Conservation (phyloP, 2,797 vertebrate genomes). For the Pipistrellus pipistrellus region DNA sequence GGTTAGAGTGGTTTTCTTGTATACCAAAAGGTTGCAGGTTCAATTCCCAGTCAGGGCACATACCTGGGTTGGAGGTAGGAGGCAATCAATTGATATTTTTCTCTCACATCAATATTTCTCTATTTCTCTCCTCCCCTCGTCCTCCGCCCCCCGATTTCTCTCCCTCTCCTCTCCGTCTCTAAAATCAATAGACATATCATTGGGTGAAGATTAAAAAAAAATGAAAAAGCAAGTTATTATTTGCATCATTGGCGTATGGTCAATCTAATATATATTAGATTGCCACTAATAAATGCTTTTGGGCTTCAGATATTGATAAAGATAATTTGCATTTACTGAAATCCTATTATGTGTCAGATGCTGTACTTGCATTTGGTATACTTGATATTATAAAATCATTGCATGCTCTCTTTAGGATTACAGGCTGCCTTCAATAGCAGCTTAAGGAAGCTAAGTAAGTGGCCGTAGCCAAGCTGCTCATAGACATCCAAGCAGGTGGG, state of each 20-base stretch:
- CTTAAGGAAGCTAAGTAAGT: not conserved
- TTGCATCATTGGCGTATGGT: not conserved
- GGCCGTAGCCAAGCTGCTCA: not conserved
- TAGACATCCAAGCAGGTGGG: not conserved
- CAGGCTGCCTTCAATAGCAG: not conserved
- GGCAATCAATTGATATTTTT: not conserved
- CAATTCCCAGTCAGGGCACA: not conserved
- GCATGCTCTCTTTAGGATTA: not conserved
- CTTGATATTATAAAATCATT: not conserved
- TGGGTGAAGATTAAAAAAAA: not conserved
- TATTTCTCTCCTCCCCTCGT: not conserved
- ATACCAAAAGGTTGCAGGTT: not conserved
- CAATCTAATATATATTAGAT: not conserved
- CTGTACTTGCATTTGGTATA: not conserved
- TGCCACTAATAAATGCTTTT: not conserved
- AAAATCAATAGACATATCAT: not conserved
- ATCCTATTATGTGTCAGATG: not conserved
- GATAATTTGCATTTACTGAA: conserved; percentile 11
- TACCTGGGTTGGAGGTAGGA: not conserved
- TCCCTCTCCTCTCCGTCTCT: not conserved
- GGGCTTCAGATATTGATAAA: not conserved
- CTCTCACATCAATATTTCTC: not conserved
- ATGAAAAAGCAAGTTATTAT: not conserved
- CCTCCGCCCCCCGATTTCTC: not conserved
- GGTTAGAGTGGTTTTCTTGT: not conserved